Percentiles rank a stretch among this genome's conserved stretches.
Evolutionary conservation across 2,113 vertebrate genomes (phyloP).

Genomic region (Tachycineta bicolor): DNA sequence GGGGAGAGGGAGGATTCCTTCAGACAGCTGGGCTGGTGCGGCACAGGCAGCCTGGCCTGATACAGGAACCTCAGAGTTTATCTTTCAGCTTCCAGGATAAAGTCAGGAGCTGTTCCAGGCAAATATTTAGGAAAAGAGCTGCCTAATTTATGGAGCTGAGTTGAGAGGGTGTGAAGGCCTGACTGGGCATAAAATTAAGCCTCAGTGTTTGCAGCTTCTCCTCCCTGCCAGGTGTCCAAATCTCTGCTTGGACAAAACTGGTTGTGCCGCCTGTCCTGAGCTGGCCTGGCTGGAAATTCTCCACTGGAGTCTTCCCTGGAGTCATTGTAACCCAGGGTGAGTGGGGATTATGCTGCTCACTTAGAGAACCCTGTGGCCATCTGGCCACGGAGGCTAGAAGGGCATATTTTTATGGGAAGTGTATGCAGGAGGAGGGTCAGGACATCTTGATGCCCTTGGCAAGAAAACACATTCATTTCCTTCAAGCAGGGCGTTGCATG

Average conservation of each 20-base stretch:
- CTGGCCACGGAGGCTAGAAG: neutral
- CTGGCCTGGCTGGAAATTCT: neutral
- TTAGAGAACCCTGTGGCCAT: neutral
- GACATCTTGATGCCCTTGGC: neutral
- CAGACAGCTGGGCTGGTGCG: neutral
- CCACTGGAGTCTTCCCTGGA: neutral
- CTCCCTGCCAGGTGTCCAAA: neutral
- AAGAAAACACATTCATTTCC: neutral
- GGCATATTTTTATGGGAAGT: neutral
- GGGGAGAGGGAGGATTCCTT: neutral
- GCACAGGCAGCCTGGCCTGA: neutral
- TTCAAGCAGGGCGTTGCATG: neutral
- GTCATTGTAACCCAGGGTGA: neutral
- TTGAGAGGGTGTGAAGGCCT: neutral
- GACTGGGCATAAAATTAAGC: neutral
- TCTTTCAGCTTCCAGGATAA: neutral
- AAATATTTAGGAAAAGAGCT: neutral
- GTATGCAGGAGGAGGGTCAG: neutral
- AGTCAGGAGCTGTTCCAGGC: neutral
- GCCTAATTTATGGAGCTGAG: neutral
- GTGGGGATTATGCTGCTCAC: neutral
- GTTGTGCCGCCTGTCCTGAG: accelerated
- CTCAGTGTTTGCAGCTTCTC: neutral
- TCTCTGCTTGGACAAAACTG: neutral
- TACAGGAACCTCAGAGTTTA: neutral